A percentile compares a stretch with the other conserved stretches of the same genome.
Evolutionary conservation across 2,888 invertebrate species (phyloP).

Genomic region (Cryptus viduatorius): DNA sequence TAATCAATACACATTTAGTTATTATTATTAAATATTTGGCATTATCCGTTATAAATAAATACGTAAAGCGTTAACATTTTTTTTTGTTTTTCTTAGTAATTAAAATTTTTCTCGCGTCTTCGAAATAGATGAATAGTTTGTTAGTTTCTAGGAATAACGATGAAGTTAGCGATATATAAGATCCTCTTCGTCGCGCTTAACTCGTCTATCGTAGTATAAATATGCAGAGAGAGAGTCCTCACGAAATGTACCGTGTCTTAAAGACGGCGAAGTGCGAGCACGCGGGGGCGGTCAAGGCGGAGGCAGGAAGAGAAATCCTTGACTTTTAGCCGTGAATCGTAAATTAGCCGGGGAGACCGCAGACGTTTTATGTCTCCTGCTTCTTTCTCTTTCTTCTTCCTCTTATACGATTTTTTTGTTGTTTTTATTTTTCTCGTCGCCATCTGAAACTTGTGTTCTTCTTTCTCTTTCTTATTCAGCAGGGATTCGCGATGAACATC

Average conservation of each 20-base stretch:
- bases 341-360: constrained; percentile 72
- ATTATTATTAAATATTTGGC: too few species aligned
- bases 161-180: too few species aligned
- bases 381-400: constrained; percentile 19
- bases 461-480: constrained; percentile 30
- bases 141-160: too few species aligned
- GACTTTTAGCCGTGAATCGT: constrained; percentile 74
- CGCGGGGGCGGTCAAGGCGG: constrained; percentile 45
- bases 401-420: constrained; percentile 28
- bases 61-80: too few species aligned
- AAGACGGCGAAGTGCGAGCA: background rate
- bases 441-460: constrained; percentile 8
- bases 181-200: too few species aligned
- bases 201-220: background rate
- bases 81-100: too few species aligned
- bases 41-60: too few species aligned
- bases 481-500: constrained; percentile 34
- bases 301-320: constrained; percentile 70
- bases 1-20: too few species aligned
- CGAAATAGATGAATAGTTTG: too few species aligned
- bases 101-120: too few species aligned
- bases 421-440: constrained; percentile 4
- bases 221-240: background rate
- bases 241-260: background rate
- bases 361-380: constrained; percentile 68